Conservation (phyloP, 64 coral and sea anemone genomes). For the Stichodactyla helianthus region DNA sequence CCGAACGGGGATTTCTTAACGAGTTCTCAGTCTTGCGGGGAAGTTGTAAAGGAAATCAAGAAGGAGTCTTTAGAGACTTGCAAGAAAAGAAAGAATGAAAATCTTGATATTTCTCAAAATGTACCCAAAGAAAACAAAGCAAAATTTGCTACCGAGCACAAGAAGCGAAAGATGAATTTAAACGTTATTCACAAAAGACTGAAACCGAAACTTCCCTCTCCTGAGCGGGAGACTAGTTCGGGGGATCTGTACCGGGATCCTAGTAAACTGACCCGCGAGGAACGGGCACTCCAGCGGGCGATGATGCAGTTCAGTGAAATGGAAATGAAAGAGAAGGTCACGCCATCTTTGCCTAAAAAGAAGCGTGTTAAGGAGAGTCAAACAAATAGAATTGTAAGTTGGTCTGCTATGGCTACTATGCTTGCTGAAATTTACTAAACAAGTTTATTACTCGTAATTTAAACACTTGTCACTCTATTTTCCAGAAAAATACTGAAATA, state of each 20-base stretch:
- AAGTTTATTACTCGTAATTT: neutral
- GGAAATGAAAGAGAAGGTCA: conserved; percentile 82
- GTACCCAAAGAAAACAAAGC: neutral
- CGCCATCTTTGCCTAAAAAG: neutral
- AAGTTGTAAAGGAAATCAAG: neutral
- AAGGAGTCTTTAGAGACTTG: neutral
- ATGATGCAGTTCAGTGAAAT: conserved; percentile 94
- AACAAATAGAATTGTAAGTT: neutral
- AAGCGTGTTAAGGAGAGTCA: neutral
- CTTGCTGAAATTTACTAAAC: too few relatives aligned
- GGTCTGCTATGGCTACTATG: neutral
- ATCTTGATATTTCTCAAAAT: neutral
- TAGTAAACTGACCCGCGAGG: conserved; percentile 86
- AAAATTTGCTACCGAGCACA: neutral
- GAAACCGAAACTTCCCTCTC: conserved; percentile 70
- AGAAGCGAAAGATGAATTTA: conserved; percentile 17
- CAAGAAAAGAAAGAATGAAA: neutral
- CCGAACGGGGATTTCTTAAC: neutral
- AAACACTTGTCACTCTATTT: neutral
- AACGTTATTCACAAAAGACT: conserved; percentile 35
- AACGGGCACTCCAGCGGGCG: conserved; percentile 90
- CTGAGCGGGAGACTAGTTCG: conserved; percentile 51
- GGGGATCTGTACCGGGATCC: conserved; percentile 93
- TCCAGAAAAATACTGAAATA: neutral
- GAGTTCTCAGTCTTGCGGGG: neutral